Evolutionary conservation across 2,797 vertebrate species (phyloP), one percentile per base, ranked within the genome.

Genomic region (Ceyx erithaca): DNA sequence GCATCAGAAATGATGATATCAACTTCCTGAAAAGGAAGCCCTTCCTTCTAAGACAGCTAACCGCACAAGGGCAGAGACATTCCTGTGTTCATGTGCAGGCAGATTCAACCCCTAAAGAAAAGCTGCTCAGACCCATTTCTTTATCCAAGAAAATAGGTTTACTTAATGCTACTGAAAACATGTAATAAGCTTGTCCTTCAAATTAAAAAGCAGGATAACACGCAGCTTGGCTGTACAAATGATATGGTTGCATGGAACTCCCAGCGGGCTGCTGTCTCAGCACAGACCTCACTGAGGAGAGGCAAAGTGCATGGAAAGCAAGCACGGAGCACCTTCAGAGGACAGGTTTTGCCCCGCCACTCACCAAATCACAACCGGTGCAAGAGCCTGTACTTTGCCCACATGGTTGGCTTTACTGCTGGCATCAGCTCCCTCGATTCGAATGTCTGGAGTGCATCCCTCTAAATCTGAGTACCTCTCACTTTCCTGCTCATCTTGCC

Each of bases 21-120:
- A 77, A 86, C 85, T 90, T 96, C 87, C 83, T 80, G 80, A 87
- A 88, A 86, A 92, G 61, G 75, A 85, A 11, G 3, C 30, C 33
- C 46, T 91, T 79, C 33, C 49, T 91, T 81, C 33, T 3, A 33
- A 86, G 33, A 90, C 22, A 21, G 52, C 68, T 61, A 85, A 96
- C 87, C 64, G 1, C 89, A 77, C 33, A 10, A 0, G 0, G 23
- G 45, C 71, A 80, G 49, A 82, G 41, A 17, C 0, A 5, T 7
- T 89, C 26, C 28, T 41, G 22, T 33, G 37, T 11, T 66, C 67
- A 45, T 4, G 7, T 35, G 35, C 23, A 64, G 12, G 35, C 23
- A 64, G 12, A 21, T 35, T 64, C 57, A 61, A 3, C 12, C n/a
- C 52, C 62, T 61, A 20, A 26, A 61, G 41, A 92, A 80, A 78